Base-by-base conservation (phyloP, 2,888 invertebrate species). In the Chironomus tentans region DNA sequence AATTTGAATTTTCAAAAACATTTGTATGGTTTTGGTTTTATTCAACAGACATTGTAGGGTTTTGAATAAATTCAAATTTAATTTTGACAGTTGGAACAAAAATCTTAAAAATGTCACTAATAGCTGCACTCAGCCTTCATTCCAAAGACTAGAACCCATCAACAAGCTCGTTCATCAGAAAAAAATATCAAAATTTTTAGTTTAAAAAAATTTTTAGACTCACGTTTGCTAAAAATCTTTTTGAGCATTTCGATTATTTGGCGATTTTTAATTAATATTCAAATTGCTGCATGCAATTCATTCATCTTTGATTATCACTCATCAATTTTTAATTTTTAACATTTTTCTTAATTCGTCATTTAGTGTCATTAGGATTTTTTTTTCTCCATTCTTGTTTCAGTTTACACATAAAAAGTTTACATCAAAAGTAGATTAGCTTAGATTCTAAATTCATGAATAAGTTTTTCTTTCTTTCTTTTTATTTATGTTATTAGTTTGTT, bases 381-480 rank as follows among this genome's bases (percentile, higher is more conserved):
- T 56, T 38, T 6, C 38, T 10, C 18, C 18, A 18, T 56, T 56
- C 46, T 70, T 70, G 3, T 24, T 24, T 24, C 18, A 12, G 10
- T 28, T 62, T 22, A 73, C 72, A 73, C 72, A 73, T 73, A 73
- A 73, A 73, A 73, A 61, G 56, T 61, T 62, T 48, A 73, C 72
- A 73, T 73, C 72, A 73, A 73, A 71, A 73, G 72, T 73, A 73
- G 72, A 62, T 73, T 73, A 73, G 72, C 72, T 73, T 73, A 73
- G 62, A 56, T 56, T 62, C 72, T 62, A 73, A 28, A 50, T 72
- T 72, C 38, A 15, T 62, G 65, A 65, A 65, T 65, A 65, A 65
- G 21, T 65, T 18, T 65, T 65, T 38, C 21, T 65, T 65, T 10
- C 65, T 65, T 13, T 65, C 24, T 21, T 65, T 21, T 22, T 6